Conservation (phyloP, 2,888 invertebrate species). For the Netelia melanura region DNA sequence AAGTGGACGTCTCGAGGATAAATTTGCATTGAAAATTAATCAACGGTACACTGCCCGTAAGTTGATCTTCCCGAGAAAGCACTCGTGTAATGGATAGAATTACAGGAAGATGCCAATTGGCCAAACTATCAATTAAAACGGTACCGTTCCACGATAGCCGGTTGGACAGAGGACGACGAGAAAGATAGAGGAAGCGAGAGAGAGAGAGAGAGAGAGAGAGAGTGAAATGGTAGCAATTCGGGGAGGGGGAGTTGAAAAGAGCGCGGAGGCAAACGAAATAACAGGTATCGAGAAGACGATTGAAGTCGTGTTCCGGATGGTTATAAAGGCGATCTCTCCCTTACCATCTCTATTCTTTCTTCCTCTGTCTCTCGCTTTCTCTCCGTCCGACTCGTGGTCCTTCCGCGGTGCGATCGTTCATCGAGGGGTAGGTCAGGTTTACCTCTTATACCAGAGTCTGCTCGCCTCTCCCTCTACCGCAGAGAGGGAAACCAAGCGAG, state of each 20-base stretch:
- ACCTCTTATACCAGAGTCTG: slow-evolving; percentile 35
- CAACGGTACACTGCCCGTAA: background rate
- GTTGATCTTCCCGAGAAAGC: slow-evolving; percentile 4
- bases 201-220: background rate
- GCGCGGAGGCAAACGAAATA: slow-evolving; percentile 58
- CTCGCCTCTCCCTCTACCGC: background rate
- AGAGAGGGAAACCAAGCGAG: too few relatives aligned
- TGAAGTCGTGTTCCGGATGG: slow-evolving; percentile 55
- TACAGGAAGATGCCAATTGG: slow-evolving; percentile 35
- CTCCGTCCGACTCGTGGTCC: slow-evolving; percentile 16
- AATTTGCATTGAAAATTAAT: too few relatives aligned
- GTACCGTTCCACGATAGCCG: slow-evolving; percentile 50
- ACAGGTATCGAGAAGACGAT: slow-evolving; percentile 62
- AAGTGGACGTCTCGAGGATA: too few relatives aligned
- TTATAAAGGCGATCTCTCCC: slow-evolving; percentile 37
- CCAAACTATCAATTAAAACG: slow-evolving; percentile 62
- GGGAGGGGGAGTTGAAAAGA: slow-evolving; percentile 32
- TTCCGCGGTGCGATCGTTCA: slow-evolving; percentile 36
- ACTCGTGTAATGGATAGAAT: slow-evolving; percentile 13
- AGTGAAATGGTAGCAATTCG: slow-evolving; percentile 24
- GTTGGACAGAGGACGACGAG: background rate
- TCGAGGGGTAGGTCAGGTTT: slow-evolving; percentile 64
- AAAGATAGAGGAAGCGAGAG: background rate
- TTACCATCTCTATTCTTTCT: slow-evolving; percentile 18
- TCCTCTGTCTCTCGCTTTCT: slow-evolving; percentile 24